These are phyloP conservation scores for Thunnus albacares DNA, from an alignment of 2,797 vertebrate species.

Conservation along the genomic window DNA sequence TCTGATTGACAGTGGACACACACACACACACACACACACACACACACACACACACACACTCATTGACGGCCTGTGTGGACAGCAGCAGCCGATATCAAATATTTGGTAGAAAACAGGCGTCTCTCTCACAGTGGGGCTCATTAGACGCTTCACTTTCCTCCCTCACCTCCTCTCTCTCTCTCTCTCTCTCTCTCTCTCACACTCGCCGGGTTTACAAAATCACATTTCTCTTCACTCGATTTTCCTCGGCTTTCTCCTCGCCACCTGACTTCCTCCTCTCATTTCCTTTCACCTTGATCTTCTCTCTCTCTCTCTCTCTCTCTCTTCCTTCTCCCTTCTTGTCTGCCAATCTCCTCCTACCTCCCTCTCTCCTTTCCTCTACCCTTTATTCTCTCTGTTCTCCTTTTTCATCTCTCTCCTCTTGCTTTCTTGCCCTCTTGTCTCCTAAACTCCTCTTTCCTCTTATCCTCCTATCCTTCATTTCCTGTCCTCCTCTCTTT, in stretches of 20 bases:
- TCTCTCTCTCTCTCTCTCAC: neutral
- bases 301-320: neutral
- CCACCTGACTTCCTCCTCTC: neutral
- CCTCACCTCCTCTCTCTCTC: neutral
- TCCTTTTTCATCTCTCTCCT: too few relatives aligned
- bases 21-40: constrained; percentile 25
- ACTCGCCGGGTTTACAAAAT: neutral
- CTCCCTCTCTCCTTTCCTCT: neutral
- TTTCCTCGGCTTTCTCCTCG: neutral
- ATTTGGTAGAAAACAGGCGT: constrained; percentile 51
- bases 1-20: constrained; percentile 45
- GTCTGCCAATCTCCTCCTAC: neutral
- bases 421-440: neutral
- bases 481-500: neutral
- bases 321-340: neutral
- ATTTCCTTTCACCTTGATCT: neutral
- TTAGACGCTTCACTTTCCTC: constrained; percentile 30
- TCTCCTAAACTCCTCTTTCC: neutral
- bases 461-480: neutral
- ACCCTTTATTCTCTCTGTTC: too few relatives aligned
- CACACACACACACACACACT: constrained; percentile 15
- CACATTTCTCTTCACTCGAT: neutral
- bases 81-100: constrained; percentile 48
- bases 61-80: constrained; percentile 18
- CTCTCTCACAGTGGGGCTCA: constrained; percentile 62